phyloP scores from a whole-genome alignment of 1,140 invertebrate species.

The Drosophila dunni region DNA sequence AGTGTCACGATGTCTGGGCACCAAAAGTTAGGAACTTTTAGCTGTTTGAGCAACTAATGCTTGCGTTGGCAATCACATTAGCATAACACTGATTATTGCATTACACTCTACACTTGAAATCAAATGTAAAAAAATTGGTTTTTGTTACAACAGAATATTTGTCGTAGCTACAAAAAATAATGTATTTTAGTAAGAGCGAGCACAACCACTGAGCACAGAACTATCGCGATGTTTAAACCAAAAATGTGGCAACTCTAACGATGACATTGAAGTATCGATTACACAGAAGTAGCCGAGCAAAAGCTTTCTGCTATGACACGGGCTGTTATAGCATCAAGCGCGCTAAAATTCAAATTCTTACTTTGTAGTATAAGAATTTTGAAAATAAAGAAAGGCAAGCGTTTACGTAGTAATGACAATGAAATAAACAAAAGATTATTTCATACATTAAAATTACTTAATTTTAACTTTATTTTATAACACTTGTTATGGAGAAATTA shows the following conservation, averaged over 20 bases:
- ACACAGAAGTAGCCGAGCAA: background rate
- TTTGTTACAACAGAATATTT: too few species aligned
- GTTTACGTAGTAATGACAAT: too few species aligned
- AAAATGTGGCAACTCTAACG: conserved; percentile 7
- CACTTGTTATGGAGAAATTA: background rate
- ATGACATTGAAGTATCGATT: conserved; percentile 25
- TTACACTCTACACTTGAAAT: too few species aligned
- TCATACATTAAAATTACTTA: background rate
- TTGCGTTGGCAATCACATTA: background rate
- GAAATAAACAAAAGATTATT: background rate
- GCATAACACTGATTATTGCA: background rate
- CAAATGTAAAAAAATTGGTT: too few species aligned
- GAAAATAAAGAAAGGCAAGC: background rate
- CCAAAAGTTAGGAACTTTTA: background rate
- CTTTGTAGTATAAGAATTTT: background rate
- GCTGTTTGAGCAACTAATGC: background rate
- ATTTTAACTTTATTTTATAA: background rate
- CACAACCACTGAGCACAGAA: conserved; percentile 2
- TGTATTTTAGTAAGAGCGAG: background rate
- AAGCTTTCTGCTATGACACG: conserved; percentile 33
- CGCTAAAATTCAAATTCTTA: conserved; percentile 8
- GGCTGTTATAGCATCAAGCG: background rate
- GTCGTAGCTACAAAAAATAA: background rate
- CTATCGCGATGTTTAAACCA: background rate
- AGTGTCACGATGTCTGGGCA: background rate